phyloP scores from a whole-genome alignment of 2,113 vertebrate species.

The Tupaia chinensis region DNA sequence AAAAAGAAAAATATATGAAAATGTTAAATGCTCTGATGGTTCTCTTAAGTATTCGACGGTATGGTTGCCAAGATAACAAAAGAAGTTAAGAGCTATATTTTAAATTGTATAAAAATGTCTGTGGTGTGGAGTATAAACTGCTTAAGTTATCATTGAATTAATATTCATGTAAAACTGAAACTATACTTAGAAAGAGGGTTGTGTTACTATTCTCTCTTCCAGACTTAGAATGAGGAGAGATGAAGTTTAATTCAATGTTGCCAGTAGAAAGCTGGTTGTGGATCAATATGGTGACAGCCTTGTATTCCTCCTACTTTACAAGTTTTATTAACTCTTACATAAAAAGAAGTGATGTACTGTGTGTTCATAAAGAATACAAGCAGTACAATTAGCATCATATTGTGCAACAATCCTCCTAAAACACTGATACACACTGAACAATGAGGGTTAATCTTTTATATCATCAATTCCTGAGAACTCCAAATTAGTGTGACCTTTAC shows the following conservation, averaged over 20 bases:
- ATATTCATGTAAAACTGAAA: conserved; percentile 43
- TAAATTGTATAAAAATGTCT: conserved; percentile 63
- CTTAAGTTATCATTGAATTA: conserved; percentile 47
- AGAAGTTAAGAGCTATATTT: conserved; percentile 36
- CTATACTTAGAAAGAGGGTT: neutral
- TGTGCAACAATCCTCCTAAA: neutral
- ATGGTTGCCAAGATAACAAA: conserved; percentile 35
- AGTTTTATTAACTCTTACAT: conserved; percentile 59
- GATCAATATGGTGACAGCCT: conserved; percentile 47
- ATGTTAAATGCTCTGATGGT: conserved; percentile 17
- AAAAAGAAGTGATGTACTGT: neutral
- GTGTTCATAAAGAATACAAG: neutral
- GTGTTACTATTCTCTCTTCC: conserved; percentile 39
- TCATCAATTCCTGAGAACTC: neutral
- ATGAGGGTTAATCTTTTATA: neutral
- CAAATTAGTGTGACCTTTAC: neutral
- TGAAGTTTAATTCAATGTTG: conserved; percentile 71
- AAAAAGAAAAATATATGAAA: conserved; percentile 46
- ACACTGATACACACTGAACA: neutral
- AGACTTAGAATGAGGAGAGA: conserved; percentile 24
- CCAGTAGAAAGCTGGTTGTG: neutral
- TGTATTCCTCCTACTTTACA: conserved; percentile 37
- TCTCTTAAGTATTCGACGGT: neutral
- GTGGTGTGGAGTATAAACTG: conserved; percentile 27
- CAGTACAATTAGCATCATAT: neutral